phyloP scores from a whole-genome alignment of 2,113 vertebrate species.

The Tauraco erythrolophus region DNA sequence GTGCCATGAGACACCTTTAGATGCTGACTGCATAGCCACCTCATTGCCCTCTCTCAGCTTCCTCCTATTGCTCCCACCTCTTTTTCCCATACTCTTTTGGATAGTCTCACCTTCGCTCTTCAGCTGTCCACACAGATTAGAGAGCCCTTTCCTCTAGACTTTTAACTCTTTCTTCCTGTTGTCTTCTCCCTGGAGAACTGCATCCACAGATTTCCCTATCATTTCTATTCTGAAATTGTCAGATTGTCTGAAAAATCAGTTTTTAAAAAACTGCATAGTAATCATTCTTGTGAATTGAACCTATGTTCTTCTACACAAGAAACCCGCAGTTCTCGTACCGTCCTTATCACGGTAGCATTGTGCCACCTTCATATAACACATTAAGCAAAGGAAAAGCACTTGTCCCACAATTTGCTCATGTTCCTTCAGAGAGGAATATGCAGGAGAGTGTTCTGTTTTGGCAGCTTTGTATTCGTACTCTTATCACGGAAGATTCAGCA shows the following conservation, averaged over 20 bases:
- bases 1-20: neutral
- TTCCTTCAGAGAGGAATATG: neutral
- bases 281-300: neutral
- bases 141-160: neutral
- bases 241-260: neutral
- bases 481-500: neutral
- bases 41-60: neutral
- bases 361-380: neutral
- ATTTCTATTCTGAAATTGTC: neutral
- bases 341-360: neutral
- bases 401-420: neutral
- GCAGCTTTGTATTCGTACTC: neutral
- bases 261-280: neutral
- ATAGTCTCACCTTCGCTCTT: neutral
- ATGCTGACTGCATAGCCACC: neutral
- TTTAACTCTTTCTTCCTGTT: neutral
- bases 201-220: neutral
- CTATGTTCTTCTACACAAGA: neutral
- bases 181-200: neutral
- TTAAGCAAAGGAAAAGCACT: neutral
- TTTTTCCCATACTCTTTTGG: neutral
- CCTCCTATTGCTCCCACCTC: neutral
- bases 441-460: neutral
- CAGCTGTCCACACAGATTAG: neutral
- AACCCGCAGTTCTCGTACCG: accelerated